phyloP scores from a whole-genome alignment of 2,113 vertebrate species.

The Periophthalmodon schlosseri region DNA sequence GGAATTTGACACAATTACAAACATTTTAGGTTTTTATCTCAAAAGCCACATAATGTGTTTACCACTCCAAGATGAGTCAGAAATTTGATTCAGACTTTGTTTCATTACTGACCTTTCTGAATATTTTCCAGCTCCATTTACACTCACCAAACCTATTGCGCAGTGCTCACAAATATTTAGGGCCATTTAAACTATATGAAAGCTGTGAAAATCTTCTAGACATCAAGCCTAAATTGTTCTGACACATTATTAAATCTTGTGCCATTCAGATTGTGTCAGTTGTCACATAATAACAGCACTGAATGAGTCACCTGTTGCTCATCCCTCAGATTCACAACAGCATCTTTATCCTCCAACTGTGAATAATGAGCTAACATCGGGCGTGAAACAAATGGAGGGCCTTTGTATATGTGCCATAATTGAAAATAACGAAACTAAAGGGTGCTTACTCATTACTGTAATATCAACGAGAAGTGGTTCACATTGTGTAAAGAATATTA shows the following conservation, averaged over 20 bases:
- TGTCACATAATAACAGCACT: slow-evolving; percentile 14
- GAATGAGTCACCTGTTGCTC: slow-evolving; percentile 48
- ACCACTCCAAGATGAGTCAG: neutral
- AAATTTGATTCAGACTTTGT: neutral
- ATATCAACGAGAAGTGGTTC: slow-evolving; percentile 37
- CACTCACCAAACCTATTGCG: neutral
- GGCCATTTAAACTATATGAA: neutral
- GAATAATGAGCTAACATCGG: slow-evolving; percentile 56
- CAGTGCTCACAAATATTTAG: neutral
- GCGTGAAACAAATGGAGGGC: slow-evolving; percentile 36
- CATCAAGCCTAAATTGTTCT: slow-evolving; percentile 32
- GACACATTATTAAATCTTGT: slow-evolving; percentile 45
- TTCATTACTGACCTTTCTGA: neutral
- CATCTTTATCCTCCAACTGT: slow-evolving; percentile 27
- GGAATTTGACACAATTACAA: neutral
- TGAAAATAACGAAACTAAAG: slow-evolving; percentile 36
- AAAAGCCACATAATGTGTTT: neutral
- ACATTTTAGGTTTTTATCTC: neutral
- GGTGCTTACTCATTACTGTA: slow-evolving; percentile 50
- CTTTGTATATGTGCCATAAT: slow-evolving; percentile 21
- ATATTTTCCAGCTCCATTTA: neutral
- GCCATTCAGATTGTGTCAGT: slow-evolving; percentile 34
- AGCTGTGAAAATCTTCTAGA: neutral
- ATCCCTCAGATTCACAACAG: slow-evolving; percentile 25
- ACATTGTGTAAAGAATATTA: neutral